A percentile compares a stretch with the other conserved stretches of the same genome.
Conservation (phyloP, 1,140 invertebrate genomes). For the Calephelis nemesis region DNA sequence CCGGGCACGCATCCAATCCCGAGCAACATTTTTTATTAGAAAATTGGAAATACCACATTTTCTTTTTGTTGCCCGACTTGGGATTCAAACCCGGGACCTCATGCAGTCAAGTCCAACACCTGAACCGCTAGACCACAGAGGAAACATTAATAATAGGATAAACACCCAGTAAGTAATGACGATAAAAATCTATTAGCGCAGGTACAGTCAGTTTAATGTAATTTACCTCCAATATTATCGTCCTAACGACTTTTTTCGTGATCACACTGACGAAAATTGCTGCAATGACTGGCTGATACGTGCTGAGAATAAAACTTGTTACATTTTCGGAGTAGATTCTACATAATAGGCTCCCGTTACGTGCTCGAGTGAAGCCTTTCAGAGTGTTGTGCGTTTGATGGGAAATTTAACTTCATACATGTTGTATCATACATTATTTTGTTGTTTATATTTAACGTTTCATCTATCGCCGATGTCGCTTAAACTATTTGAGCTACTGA, state of each 20-base stretch:
- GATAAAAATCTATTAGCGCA: neutral
- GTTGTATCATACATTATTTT: neutral
- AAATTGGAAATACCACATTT: no score
- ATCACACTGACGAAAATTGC: constrained; percentile 5
- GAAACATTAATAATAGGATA: no score
- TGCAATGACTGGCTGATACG: constrained; percentile 4
- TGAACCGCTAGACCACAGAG: no score
- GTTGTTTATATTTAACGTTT: neutral
- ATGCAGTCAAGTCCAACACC: no score
- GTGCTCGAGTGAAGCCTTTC: constrained; percentile 1
- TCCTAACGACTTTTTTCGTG: neutral
- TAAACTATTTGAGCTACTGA: no score
- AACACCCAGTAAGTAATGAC: no score
- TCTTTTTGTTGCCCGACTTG: no score
- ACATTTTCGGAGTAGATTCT: constrained; percentile 7
- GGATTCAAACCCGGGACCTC: no score
- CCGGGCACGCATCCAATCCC: no score
- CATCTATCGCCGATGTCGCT: no score
- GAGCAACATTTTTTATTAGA: no score
- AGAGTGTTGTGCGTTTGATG: neutral
- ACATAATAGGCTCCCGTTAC: constrained; percentile 9
- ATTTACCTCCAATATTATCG: neutral
- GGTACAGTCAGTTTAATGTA: neutral
- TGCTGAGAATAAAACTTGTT: constrained; percentile 5
- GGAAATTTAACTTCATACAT: constrained; percentile 16